Base-by-base conservation (phyloP, 2,113 vertebrate species). In the Peromyscus leucopus region DNA sequence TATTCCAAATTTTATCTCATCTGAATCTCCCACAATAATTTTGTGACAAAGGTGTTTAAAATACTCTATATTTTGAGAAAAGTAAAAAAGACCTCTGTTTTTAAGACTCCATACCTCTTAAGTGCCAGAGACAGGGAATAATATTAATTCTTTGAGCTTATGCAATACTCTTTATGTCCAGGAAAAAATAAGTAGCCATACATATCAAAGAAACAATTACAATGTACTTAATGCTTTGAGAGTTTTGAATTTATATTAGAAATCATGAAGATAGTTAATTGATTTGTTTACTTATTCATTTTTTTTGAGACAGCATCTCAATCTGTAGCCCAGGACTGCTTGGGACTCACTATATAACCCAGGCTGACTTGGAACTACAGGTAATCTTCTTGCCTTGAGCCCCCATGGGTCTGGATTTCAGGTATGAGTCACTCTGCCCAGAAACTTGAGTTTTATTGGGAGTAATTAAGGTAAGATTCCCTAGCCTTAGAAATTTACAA, bases 1-100 rank as follows among this genome's bases (percentile, higher is more conserved):
- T 92, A 72, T 80, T 86, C 39, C 59, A 92, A 31, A 88, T 92
- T 88, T 94, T 61, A 48, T 88, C 8, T 88, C 48, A 78, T 94
- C 10, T 72, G 69, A 87, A 82, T 90, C 51, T 90, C 59, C 92
- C 69, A 88, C 21, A 91, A 42, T n/a, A 63, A 13, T 75, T 11
- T 28, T 57, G 7, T 89, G 65, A 82, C 95, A 69, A 10, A 72
- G 8, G 1, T 79, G 79, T 87, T 87, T 3, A 5, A 74, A 21
- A 55, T 31, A 69, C 19, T 86, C n/a, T 21, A 69, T 33, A 19
- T 88, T 96, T 74, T 79, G 46, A 74, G 8, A n/a, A 88, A 92
- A 72, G 31, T 72, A 26, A 80, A 28, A 26, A 4, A 89, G 2
- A 61, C 1, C 36, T 69, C 0, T 21, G 65, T 82, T 90, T 57